Base-by-base conservation (phyloP, 2,797 vertebrate genomes). In the Thaleichthys pacificus region DNA sequence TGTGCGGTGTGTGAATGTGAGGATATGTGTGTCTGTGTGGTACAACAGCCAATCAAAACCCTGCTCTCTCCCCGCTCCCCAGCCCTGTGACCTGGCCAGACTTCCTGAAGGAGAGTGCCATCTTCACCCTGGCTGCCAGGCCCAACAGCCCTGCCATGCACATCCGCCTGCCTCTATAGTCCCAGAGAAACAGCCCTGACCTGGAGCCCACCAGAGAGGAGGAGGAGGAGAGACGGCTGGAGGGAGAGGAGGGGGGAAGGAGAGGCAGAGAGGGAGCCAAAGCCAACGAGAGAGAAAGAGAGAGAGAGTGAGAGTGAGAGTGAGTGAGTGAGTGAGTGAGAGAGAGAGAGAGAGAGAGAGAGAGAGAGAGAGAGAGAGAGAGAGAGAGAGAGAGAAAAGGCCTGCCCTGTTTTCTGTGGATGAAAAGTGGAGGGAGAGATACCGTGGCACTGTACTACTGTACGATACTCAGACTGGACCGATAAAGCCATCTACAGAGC, bases 141-240 rank as follows among this genome's bases (percentile, higher is more conserved):
- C 96, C 97, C 84, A 99, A 99, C 91, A 97, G 97, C 60, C 82
- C 93, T 0, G 96, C 96, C 81, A 90, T 95, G 89, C 97, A 98
- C 91, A 95, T 98, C 86, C 94, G 94, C 68, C 93, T 97, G 73
- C 93, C 93, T 0, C 92, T 94, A 87, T 98, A 96, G 89, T 89
- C 75, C 24, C 3, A 62, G 72, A 73, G 78, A 76, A 56, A 66
- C 12, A 47, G 57, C 51, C 22, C 68, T 76, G 75, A 73, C 79
- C 65, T 74, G 77, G 82, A 74, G 79, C 70, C 72, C 66, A 61
- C 28, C 62, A 61, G 76, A 69, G 76, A 69, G 75, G 69, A 72
- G 30, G 61, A 58, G 75, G 61, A 51, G 12, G 62, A 26, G 57
- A 49, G 69, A 35, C 17, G 3, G 56, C 19, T 0, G 2, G 56